Evolutionary conservation across 2,113 vertebrate genomes (phyloP).

Genomic region (Lophotis ruficrista): DNA sequence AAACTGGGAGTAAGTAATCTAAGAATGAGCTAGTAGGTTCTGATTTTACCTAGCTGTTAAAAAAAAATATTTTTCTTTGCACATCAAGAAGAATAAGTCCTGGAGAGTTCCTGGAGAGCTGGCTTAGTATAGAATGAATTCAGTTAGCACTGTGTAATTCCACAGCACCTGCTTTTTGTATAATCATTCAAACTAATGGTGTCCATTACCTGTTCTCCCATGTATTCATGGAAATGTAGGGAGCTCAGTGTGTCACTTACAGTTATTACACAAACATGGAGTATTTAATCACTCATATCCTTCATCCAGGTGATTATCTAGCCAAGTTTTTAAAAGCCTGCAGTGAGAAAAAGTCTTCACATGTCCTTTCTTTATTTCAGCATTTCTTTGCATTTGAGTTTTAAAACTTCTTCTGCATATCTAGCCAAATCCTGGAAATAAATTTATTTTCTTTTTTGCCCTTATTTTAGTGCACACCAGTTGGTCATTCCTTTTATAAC

Average conservation of each 20-base stretch:
- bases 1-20: not conserved
- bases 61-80: not conserved
- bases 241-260: not conserved
- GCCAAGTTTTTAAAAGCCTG: not conserved
- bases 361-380: not conserved
- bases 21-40: not conserved
- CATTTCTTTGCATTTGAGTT: not conserved
- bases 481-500: not conserved
- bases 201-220: not conserved
- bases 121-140: not conserved
- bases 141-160: not conserved
- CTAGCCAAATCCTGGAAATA: not conserved
- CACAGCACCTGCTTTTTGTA: not conserved
- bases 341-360: not conserved
- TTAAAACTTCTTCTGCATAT: not conserved
- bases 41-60: not conserved
- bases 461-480: not conserved
- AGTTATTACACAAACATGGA: not conserved
- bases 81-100: not conserved
- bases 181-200: not conserved
- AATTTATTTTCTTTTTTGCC: rapidly evolving
- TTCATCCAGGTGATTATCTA: not conserved
- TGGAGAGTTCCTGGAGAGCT: not conserved
- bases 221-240: not conserved
- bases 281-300: not conserved